Evolutionary conservation across 30 jellyfish, hydroid and myxozoan species (phyloP).

Genomic region (Clytia hemisphaerica): DNA sequence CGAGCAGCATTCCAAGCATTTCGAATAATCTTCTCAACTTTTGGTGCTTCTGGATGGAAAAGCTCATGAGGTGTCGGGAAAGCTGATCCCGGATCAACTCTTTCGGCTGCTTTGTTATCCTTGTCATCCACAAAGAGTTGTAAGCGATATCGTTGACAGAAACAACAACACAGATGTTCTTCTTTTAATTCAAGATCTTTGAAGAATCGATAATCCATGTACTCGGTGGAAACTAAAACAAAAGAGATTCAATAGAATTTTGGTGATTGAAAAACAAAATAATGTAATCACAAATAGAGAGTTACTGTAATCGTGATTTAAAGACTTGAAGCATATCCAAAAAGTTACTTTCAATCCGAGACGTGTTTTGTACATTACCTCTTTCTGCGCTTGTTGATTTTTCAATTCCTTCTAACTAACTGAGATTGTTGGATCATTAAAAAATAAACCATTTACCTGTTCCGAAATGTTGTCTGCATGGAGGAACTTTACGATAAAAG

Average conservation of each 20-base stretch:
- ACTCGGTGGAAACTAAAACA: constrained; percentile 83
- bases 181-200: constrained; percentile 91
- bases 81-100: constrained; percentile 53
- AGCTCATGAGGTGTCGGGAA: constrained; percentile 84
- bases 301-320: neutral
- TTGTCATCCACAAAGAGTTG: constrained; percentile 92
- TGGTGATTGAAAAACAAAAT: neutral
- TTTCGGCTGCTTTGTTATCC: constrained; percentile 76
- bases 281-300: neutral
- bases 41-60: constrained; percentile 91
- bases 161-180: constrained; percentile 74
- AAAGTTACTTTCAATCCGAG: neutral
- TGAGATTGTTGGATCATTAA: neutral
- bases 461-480: constrained; percentile 83
- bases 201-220: constrained; percentile 98
- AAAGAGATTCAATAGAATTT: neutral
- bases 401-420: neutral
- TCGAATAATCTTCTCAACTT: constrained; percentile 79
- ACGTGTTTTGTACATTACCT: too few relatives aligned
- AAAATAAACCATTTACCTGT: constrained; percentile 46
- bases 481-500: constrained; percentile 89
- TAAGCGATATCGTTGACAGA: constrained; percentile 67
- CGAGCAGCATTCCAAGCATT: constrained; percentile 97
- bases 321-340: neutral
- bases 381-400: too few relatives aligned